These are phyloP conservation scores for Dendrocincla tyrannina DNA, from an alignment of 2,797 vertebrate genomes.

Conservation along the genomic window DNA sequence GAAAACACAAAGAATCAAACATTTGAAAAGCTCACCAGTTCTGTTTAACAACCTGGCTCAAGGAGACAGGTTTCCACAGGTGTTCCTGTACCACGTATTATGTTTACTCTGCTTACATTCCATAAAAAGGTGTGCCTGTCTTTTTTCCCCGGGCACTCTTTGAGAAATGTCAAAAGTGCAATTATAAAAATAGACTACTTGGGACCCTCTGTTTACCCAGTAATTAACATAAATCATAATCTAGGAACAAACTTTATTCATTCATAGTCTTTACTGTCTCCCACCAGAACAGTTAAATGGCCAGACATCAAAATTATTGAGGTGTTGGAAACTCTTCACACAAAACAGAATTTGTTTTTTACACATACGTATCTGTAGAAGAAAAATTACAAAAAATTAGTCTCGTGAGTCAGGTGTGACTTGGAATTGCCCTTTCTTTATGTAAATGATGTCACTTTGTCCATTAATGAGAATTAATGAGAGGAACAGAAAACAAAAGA, in stretches of 20 bases:
- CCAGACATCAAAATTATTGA: background rate
- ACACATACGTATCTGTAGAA: background rate
- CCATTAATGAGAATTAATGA: background rate
- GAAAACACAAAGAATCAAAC: background rate
- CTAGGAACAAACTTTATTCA: background rate
- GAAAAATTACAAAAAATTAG: background rate
- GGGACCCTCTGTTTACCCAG: background rate
- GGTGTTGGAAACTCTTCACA: background rate
- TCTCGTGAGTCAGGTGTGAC: background rate
- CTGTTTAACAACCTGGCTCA: background rate
- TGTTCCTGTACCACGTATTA: background rate
- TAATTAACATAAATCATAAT: conserved; percentile 34
- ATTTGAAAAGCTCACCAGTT: background rate
- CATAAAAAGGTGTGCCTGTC: background rate
- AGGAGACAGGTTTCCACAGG: conserved; percentile 7
- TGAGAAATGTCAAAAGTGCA: conserved; percentile 21
- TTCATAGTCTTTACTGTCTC: background rate
- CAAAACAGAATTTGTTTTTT: background rate
- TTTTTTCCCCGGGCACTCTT: background rate
- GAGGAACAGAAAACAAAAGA: background rate
- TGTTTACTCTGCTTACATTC: conserved; percentile 10
- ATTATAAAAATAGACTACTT: background rate
- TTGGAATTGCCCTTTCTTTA: background rate
- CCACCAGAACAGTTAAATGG: background rate
- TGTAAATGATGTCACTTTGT: background rate